Conservation (phyloP, 2,113 vertebrate genomes). For the Coracopsis vasa region DNA sequence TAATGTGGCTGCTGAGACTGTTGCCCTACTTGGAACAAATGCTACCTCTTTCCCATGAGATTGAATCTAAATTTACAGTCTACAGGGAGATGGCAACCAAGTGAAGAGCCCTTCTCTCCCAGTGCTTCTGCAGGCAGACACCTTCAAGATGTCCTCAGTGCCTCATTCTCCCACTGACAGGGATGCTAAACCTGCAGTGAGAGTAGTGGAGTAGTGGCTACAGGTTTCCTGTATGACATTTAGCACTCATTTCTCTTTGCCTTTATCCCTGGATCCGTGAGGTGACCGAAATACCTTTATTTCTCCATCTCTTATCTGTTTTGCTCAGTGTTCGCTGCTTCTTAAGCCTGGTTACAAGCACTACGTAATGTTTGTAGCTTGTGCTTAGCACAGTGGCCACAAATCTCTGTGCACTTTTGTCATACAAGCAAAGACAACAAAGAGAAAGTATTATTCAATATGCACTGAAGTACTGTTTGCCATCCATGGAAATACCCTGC, state of each 20-base stretch:
- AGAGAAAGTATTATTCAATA: background rate
- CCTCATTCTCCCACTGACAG: background rate
- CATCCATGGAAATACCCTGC: background rate
- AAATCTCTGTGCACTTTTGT: background rate
- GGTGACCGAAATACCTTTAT: background rate
- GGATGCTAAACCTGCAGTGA: background rate
- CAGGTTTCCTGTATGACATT: background rate
- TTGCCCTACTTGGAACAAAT: slow-evolving; percentile 45
- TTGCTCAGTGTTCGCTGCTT: background rate
- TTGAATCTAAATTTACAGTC: background rate
- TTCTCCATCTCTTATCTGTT: background rate
- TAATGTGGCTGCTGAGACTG: slow-evolving; percentile 43
- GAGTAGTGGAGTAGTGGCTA: background rate
- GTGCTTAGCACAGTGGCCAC: background rate
- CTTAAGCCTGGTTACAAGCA: background rate
- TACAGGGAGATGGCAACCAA: background rate
- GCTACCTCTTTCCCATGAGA: slow-evolving; percentile 1
- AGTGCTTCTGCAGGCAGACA: background rate
- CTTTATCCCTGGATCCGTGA: background rate
- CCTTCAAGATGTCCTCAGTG: background rate
- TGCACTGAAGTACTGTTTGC: background rate
- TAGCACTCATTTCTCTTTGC: background rate
- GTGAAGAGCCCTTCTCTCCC: background rate
- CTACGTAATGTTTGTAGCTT: background rate
- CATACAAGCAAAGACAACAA: background rate